Evolutionary conservation across 2,888 invertebrate species (phyloP).

Genomic region (Cheilosia soror): DNA sequence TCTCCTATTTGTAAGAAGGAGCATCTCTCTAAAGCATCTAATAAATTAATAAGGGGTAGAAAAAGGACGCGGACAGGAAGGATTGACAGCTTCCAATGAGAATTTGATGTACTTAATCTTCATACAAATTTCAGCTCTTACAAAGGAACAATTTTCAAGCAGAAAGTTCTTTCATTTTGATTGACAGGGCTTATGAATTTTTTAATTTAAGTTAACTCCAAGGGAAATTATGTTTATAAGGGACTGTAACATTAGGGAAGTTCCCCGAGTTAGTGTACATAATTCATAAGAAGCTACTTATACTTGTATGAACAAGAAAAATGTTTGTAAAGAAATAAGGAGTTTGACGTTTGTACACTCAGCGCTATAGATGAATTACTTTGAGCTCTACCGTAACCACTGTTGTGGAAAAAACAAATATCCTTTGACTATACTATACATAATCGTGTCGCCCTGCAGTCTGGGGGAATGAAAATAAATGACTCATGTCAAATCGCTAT

Average conservation of each 20-base stretch:
- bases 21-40: conserved; percentile 16
- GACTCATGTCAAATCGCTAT: too few species aligned
- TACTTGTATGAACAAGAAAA: too few species aligned
- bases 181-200: background rate
- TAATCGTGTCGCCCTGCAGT: too few species aligned
- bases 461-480: too few species aligned
- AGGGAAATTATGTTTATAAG: background rate
- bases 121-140: background rate
- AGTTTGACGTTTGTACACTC: too few species aligned
- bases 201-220: background rate
- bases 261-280: background rate
- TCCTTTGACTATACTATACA: too few species aligned
- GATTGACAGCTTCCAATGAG: conserved; percentile 7
- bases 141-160: background rate
- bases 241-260: background rate
- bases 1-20: conserved; percentile 4
- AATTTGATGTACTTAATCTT: conserved; percentile 11
- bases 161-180: background rate
- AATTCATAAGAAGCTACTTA: background rate
- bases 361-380: too few species aligned
- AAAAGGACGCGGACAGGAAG: conserved; percentile 1
- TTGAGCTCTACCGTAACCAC: too few species aligned
- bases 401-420: too few species aligned
- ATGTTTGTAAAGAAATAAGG: too few species aligned
- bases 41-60: conserved; percentile 39